Conservation (phyloP, 1,140 invertebrate genomes). For the Harlomillsia oculata region DNA sequence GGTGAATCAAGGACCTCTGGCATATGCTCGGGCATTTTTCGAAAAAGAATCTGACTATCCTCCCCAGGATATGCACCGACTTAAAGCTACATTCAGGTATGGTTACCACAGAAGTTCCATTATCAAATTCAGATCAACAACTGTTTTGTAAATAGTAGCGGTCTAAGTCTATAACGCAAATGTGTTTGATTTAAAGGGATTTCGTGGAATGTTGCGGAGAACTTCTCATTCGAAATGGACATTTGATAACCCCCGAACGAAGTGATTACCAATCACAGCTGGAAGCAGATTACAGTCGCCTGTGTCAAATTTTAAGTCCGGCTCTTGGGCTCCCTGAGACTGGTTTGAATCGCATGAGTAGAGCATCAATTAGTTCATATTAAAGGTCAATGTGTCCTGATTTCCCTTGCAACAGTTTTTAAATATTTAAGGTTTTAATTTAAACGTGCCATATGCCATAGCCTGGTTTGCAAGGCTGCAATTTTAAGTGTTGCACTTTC, state of each 20-base stretch:
- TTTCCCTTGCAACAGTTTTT: too few relatives aligned
- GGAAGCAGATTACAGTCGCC: constrained; percentile 23
- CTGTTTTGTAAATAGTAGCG: background rate
- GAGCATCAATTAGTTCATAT: constrained; percentile 34
- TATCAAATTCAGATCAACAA: too few relatives aligned
- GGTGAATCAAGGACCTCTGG: constrained; percentile 35
- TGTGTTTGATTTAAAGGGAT: constrained; percentile 24
- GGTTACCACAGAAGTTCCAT: background rate
- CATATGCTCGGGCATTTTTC: constrained; percentile 34
- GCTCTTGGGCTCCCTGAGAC: constrained; percentile 27
- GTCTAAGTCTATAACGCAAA: background rate
- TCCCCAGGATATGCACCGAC: constrained; percentile 30
- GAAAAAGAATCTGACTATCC: constrained; percentile 34
- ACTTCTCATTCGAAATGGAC: constrained; percentile 30
- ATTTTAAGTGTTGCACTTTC: too few relatives aligned
- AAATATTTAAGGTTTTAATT: too few relatives aligned
- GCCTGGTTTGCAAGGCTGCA: too few relatives aligned
- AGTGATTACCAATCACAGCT: constrained; percentile 30
- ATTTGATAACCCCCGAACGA: constrained; percentile 32
- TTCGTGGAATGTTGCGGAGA: constrained; percentile 36
- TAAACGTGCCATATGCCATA: too few relatives aligned
- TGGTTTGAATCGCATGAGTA: constrained; percentile 34
- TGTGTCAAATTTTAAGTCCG: constrained; percentile 28
- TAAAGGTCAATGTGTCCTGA: too few relatives aligned
- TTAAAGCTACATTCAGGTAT: constrained; percentile 35